Conservation (phyloP, 2,888 invertebrate genomes). For the Platycheirus albimanus region DNA sequence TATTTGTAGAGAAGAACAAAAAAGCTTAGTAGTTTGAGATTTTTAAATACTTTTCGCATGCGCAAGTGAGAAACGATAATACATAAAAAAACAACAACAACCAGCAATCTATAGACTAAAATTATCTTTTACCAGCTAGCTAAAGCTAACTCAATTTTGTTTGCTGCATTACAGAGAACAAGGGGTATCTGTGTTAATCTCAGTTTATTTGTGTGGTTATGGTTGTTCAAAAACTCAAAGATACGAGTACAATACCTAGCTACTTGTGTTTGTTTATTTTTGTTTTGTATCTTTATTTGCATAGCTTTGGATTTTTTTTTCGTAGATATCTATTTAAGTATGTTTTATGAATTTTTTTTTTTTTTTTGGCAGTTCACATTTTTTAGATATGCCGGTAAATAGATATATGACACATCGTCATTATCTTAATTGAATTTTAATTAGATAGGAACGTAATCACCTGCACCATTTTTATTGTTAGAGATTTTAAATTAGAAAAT, state of each 20-base stretch:
- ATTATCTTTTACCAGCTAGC: neutral
- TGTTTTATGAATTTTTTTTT: neutral
- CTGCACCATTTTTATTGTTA: neutral
- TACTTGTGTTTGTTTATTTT: neutral
- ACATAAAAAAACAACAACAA: neutral
- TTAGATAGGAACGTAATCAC: slow-evolving; percentile 11
- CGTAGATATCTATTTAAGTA: neutral
- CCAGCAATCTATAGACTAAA: slow-evolving; percentile 3
- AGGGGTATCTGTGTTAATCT: neutral
- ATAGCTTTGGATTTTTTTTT: neutral
- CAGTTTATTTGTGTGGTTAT: slow-evolving; percentile 10
- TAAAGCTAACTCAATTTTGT: neutral
- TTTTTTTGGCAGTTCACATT: slow-evolving; percentile 18
- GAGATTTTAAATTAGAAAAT: neutral
- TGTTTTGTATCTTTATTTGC: neutral
- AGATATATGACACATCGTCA: slow-evolving; percentile 28
- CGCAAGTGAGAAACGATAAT: slow-evolving; percentile 12
- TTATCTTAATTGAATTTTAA: slow-evolving; percentile 66
- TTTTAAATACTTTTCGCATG: slow-evolving; percentile 36
- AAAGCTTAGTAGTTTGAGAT: neutral
- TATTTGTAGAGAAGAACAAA: slow-evolving; percentile 1
- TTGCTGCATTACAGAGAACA: neutral
- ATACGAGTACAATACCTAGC: neutral
- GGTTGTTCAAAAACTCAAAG: slow-evolving; percentile 4
- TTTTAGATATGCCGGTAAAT: slow-evolving; percentile 18